Base-by-base conservation (phyloP, 2,113 vertebrate genomes). In the Nettapus auritus region DNA sequence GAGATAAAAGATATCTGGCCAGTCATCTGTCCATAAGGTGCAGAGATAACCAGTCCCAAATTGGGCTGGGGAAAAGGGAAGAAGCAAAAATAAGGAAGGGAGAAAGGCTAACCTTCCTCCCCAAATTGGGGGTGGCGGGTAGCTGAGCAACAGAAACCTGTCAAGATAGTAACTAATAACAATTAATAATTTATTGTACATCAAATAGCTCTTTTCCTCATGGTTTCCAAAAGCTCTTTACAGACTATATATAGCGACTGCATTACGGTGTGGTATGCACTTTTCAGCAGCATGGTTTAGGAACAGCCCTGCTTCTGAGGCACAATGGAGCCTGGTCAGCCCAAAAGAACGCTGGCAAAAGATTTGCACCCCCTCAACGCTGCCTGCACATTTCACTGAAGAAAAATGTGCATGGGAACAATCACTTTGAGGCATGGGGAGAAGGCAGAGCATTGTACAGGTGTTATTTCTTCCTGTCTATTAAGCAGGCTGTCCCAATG, bases 141-240 rank as follows among this genome's bases (percentile, higher is more conserved):
- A 93, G 53, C 66, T 89, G 57, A 94, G 77, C 63, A 93, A 79
- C 57, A 94, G 90, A 95, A 96, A 92, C 67, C 80, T 93, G 96
- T 96, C 90, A 94, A 82, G 90, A 82, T 62, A 90, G 59, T 88
- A 90, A 96, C 88, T 93, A 95, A 93, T 96, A 97, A 94, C 73
- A 94, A 96, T 94, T 96, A 96, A 96, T 97, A 96, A 96, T 97
- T 96, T 96, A 97, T 95, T 90, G 77, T 89, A 88, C 86, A 93
- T 95, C 92, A 96, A 82, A 94, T 95, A 95, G 83, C 94, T 96
- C 55, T 95, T 96, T 95, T 94, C 88, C 69, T 97, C 86, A 85
- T 95, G 92, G 90, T 94, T 97, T 97, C 86, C 88, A 96, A 95
- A 97, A 96, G 93, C 96, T 96, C 92, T 96, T 97, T 96, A 82